phyloP scores from a whole-genome alignment of 2,113 vertebrate genomes.

The Xerus inauris region DNA sequence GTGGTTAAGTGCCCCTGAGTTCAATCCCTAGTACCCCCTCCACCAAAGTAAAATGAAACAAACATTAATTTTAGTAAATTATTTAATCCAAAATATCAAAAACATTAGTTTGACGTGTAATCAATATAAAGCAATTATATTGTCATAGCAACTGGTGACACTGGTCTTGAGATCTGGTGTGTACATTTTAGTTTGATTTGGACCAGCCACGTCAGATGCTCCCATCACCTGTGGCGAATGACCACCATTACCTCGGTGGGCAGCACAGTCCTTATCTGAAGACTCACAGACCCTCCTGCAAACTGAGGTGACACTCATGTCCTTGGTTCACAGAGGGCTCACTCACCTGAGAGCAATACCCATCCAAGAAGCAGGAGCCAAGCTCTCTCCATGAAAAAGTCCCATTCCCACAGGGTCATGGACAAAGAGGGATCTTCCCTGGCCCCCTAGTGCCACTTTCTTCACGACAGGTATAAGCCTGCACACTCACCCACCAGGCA shows the following conservation, averaged over 20 bases:
- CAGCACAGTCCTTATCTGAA: neutral
- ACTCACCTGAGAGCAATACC: too few relatives aligned
- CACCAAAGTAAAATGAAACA: neutral
- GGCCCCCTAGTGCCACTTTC: neutral
- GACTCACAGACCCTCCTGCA: neutral
- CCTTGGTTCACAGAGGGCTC: too few relatives aligned
- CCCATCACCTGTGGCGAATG: too few relatives aligned
- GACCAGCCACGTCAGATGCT: neutral
- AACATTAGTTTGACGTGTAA: neutral
- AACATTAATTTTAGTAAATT: neutral
- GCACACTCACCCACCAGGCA: neutral
- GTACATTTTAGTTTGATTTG: neutral
- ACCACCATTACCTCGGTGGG: neutral
- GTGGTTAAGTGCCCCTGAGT: too few relatives aligned
- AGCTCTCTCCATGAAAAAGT: neutral
- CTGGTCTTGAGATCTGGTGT: neutral
- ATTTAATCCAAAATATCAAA: neutral
- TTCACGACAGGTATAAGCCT: neutral
- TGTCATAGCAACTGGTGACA: fast-evolving
- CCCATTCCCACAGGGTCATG: neutral
- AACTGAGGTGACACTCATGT: too few relatives aligned
- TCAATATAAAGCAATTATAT: neutral
- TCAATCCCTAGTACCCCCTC: too few relatives aligned
- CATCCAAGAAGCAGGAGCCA: neutral
- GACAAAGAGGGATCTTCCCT: neutral